These are phyloP conservation scores for Acleris emargana DNA, from an alignment of 2,888 invertebrate species.

Conservation along the genomic window DNA sequence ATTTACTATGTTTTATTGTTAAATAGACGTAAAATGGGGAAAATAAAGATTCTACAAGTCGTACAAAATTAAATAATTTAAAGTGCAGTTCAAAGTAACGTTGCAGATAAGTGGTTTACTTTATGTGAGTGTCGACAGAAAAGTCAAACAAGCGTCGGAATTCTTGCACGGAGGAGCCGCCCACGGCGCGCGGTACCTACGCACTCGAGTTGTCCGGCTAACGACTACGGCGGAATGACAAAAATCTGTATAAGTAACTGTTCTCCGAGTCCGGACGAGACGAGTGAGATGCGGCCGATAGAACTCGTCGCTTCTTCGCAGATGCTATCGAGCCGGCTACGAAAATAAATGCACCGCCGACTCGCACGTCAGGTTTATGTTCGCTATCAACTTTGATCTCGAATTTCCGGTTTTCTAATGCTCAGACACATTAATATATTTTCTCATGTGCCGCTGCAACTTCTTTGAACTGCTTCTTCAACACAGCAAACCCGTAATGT, in stretches of 20 bases:
- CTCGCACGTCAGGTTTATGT: conserved; percentile 42
- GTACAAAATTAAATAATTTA: background rate
- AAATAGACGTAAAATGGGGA: background rate
- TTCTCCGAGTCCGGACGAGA: conserved; percentile 47
- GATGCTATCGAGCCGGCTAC: conserved; percentile 45
- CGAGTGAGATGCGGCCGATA: conserved; percentile 55
- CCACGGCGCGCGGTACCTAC: conserved; percentile 47
- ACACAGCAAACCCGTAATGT: conserved; percentile 16
- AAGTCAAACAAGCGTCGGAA: conserved; percentile 4
- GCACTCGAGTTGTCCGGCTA: conserved; percentile 46
- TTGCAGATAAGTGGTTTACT: conserved; percentile 5
- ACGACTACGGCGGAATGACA: conserved; percentile 64
- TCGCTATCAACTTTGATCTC: conserved; percentile 41
- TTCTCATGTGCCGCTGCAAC: conserved; percentile 14
- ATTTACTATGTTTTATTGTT: background rate
- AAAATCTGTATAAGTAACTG: conserved; percentile 69
- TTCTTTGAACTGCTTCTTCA: conserved; percentile 18
- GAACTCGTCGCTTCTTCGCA: conserved; percentile 45
- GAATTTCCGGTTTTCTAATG: conserved; percentile 48
- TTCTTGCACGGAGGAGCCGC: conserved; percentile 43
- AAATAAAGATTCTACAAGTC: background rate
- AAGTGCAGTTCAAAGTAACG: background rate
- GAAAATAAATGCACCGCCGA: conserved; percentile 42
- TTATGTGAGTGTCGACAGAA: background rate
- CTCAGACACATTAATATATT: conserved; percentile 16